Percentiles rank a stretch among this genome's conserved stretches.
phyloP scores from a whole-genome alignment of 2,113 vertebrate genomes.

The Grus americana region DNA sequence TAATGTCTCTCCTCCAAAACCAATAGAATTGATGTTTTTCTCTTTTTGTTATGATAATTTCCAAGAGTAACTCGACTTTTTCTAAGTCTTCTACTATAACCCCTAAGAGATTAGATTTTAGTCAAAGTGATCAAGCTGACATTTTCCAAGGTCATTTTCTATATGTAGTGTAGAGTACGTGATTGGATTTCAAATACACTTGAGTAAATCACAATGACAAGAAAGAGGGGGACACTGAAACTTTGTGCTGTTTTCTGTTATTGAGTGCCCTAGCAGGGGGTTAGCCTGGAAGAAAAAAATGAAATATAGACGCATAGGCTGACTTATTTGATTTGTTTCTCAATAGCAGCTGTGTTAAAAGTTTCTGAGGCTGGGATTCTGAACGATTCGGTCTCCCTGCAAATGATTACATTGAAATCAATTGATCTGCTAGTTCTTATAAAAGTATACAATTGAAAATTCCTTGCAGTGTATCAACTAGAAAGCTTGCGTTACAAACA shows the following conservation, averaged over 20 bases:
- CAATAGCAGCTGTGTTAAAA: conserved; percentile 71
- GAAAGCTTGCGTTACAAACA: not conserved
- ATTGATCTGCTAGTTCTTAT: conserved; percentile 55
- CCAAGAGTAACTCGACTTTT: conserved; percentile 49
- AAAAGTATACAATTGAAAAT: conserved; percentile 32
- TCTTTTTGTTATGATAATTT: conserved; percentile 67
- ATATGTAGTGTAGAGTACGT: conserved; percentile 64
- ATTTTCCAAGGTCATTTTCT: conserved; percentile 74
- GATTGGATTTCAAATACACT: conserved; percentile 64
- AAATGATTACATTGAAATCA: conserved; percentile 55
- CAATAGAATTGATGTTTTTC: conserved; percentile 38
- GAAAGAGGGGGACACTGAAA: conserved; percentile 63
- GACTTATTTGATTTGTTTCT: conserved; percentile 71
- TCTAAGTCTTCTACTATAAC: conserved; percentile 47
- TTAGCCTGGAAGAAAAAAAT: conserved; percentile 48
- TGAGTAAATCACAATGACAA: conserved; percentile 63
- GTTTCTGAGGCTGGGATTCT: conserved; percentile 45
- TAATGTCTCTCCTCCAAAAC: conserved; percentile 34
- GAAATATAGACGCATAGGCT: conserved; percentile 47
- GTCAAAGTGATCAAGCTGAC: conserved; percentile 69
- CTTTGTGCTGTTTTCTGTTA: conserved; percentile 67
- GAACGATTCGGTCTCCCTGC: conserved; percentile 44
- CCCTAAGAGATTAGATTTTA: conserved; percentile 67
- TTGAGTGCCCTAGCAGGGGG: conserved; percentile 71
- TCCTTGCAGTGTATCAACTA: not conserved